A percentile compares a stretch with the other conserved stretches of the same genome.
Conservation (phyloP, 1,140 invertebrate species). For the Steinernema feltiae region DNA sequence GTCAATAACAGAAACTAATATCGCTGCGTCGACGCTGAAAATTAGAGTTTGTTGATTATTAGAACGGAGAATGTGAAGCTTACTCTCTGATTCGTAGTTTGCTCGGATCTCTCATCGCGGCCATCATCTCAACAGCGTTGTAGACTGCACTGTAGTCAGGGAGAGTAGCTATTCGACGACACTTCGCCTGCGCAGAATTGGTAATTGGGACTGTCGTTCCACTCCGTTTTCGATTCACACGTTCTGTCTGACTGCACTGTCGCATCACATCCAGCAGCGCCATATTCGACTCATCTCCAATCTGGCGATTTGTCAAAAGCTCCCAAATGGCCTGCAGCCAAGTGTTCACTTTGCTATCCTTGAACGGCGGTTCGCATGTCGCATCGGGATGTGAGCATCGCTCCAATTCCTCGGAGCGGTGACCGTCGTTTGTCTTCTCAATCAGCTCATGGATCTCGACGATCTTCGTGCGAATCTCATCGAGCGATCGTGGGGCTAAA, state of each 20-base stretch:
- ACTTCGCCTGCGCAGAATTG: not conserved
- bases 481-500: not conserved
- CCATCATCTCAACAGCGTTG: not conserved
- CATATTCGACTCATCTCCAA: not conserved
- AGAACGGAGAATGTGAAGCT: not conserved
- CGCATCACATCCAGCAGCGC: not conserved
- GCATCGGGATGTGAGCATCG: not conserved
- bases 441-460: not conserved
- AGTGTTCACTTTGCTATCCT: not conserved
- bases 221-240: not conserved
- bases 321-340: slow-evolving; percentile 6
- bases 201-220: not conserved
- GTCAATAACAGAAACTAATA: not conserved
- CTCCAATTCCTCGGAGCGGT: not conserved
- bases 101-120: not conserved
- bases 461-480: not conserved
- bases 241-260: not conserved
- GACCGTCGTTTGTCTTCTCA: not conserved
- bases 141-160: not conserved
- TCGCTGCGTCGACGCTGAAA: not conserved
- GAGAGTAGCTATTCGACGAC: not conserved
- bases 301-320: not conserved
- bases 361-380: not conserved
- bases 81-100: not conserved
- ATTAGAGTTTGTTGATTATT: not conserved